These are phyloP conservation scores for Andrena camellia DNA, from an alignment of 2,888 invertebrate genomes.

Conservation along the genomic window DNA sequence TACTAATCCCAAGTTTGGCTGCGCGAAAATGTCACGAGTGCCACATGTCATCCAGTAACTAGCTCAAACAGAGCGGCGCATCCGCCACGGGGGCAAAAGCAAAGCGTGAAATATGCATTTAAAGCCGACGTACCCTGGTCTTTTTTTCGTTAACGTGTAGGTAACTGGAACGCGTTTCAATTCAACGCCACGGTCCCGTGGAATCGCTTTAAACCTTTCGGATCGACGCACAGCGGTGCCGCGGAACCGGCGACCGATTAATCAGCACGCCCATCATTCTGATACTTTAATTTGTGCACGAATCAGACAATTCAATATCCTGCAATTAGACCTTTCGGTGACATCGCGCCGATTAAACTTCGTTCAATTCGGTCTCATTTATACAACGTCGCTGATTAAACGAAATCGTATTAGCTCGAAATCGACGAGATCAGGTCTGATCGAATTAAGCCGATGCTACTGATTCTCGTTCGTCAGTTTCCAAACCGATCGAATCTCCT, in stretches of 20 bases:
- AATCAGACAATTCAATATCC: background rate
- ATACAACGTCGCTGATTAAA: background rate
- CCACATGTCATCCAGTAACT: slow-evolving; percentile 14
- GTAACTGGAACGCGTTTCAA: slow-evolving; percentile 20
- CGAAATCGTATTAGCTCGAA: slow-evolving; percentile 4
- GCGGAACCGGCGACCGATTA: background rate
- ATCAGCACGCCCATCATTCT: background rate
- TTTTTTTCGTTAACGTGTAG: slow-evolving; percentile 2
- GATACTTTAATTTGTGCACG: background rate
- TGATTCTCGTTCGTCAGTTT: background rate
- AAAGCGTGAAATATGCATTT: slow-evolving; percentile 52
- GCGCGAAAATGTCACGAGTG: slow-evolving; percentile 10
- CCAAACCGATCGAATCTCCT: background rate
- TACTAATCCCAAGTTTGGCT: background rate
- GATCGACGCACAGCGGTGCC: background rate
- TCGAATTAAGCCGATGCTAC: background rate
- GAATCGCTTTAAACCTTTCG: background rate
- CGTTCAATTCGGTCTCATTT: background rate
- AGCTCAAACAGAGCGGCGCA: slow-evolving; percentile 8
- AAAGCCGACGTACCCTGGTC: slow-evolving; percentile 37
- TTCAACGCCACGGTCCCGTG: slow-evolving; percentile 34
- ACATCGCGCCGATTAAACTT: background rate
- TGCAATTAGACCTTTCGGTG: background rate
- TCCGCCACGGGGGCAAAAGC: slow-evolving; percentile 6
- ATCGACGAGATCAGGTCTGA: background rate